phyloP scores from a whole-genome alignment of 2,888 invertebrate genomes.

The Vannuccia rotundouncinata region DNA sequence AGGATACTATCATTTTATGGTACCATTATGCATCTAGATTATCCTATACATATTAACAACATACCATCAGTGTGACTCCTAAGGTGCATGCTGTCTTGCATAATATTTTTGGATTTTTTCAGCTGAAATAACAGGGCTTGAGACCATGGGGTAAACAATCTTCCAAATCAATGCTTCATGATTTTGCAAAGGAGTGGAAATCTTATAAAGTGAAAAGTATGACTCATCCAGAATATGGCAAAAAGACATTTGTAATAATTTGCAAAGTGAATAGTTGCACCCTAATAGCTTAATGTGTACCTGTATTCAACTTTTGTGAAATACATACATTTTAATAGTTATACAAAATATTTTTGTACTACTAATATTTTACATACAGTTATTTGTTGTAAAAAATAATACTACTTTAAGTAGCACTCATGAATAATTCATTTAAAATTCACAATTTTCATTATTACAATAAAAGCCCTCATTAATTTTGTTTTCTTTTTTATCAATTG shows the following conservation, averaged over 20 bases:
- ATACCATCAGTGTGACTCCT: neutral
- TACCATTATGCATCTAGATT: too few relatives aligned
- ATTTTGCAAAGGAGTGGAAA: neutral
- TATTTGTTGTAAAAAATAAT: too few relatives aligned
- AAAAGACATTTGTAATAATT: neutral
- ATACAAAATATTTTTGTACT: too few relatives aligned
- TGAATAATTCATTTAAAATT: neutral
- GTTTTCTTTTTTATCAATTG: neutral
- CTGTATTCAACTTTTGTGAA: too few relatives aligned
- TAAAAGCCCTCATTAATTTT: slow-evolving; percentile 4
- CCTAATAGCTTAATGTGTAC: too few relatives aligned
- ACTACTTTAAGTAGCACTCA: neutral
- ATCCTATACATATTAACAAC: too few relatives aligned
- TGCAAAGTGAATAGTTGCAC: too few relatives aligned
- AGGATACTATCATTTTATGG: too few relatives aligned
- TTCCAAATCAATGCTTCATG: neutral
- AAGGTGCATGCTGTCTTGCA: slow-evolving; percentile 1
- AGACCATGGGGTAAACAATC: neutral
- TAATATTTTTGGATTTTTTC: neutral
- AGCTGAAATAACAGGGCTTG: neutral
- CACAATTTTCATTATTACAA: neutral
- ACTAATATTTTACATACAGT: too few relatives aligned
- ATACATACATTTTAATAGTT: too few relatives aligned
- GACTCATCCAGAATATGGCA: slow-evolving; percentile 13
- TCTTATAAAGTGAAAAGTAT: neutral